These are phyloP conservation scores for Pseudorhiza aurosa DNA, from an alignment of 30 jellyfish, hydroid and myxozoan species.

Conservation along the genomic window DNA sequence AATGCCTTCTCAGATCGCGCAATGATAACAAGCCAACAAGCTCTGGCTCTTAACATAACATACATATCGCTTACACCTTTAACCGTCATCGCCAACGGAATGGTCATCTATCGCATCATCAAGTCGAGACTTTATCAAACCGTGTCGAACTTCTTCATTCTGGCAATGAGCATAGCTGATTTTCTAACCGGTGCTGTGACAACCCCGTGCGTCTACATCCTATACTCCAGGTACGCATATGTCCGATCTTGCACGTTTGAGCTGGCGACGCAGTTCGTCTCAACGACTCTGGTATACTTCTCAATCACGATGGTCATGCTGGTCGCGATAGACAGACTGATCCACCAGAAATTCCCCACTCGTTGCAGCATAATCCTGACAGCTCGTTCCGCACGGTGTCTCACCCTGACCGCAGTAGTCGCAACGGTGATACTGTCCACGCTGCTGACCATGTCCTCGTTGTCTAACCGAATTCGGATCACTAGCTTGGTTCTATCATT, in stretches of 20 bases:
- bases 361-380: conserved; percentile 6
- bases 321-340: conserved; percentile 39
- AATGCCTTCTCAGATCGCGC: conserved; percentile 38
- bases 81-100: conserved; percentile 18
- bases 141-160: conserved; percentile 39
- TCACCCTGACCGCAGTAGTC: neutral
- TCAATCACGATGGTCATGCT: conserved; percentile 50
- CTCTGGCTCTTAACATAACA: neutral
- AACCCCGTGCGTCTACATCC: conserved; percentile 8
- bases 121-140: conserved; percentile 13
- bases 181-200: conserved; percentile 24
- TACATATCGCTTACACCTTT: conserved; percentile 26
- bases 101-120: conserved; percentile 31
- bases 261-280: conserved; percentile 42
- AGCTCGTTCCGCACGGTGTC: conserved; percentile 2
- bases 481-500: conserved; percentile 10
- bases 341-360: conserved; percentile 47
- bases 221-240: conserved; percentile 24
- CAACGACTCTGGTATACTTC: conserved; percentile 29
- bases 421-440: neutral
- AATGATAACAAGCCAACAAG: neutral
- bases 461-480: conserved; percentile 24
- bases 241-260: conserved; percentile 23
- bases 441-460: conserved; percentile 40
- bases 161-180: conserved; percentile 26